Percentiles rank a stretch among this genome's conserved stretches.
phyloP scores from a whole-genome alignment of 2,797 vertebrate genomes.

The Chloroceryle amazona region DNA sequence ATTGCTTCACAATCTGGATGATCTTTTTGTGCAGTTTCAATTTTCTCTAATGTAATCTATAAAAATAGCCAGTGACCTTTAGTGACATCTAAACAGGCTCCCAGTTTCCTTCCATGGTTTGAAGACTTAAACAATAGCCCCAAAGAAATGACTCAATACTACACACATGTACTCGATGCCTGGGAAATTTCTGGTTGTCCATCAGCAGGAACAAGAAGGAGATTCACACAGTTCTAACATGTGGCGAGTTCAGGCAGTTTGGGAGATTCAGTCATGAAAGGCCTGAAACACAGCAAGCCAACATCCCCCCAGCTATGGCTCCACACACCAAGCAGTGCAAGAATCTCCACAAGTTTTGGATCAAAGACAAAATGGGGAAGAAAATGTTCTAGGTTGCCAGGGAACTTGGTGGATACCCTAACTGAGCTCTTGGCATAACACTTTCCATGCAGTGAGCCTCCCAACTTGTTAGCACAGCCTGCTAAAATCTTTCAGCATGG shows the following conservation, averaged over 20 bases:
- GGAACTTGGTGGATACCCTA: background rate
- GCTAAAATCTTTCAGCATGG: background rate
- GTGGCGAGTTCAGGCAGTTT: background rate
- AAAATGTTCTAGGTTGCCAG: background rate
- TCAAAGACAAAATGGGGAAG: background rate
- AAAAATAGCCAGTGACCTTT: conserved; percentile 63
- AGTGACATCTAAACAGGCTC: conserved; percentile 26
- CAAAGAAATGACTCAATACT: conserved; percentile 36
- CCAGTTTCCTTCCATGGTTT: conserved; percentile 44
- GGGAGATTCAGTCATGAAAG: background rate
- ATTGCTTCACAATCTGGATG: background rate
- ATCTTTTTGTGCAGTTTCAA: background rate
- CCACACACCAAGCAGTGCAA: background rate
- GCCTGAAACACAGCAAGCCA: background rate
- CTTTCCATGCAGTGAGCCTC: background rate
- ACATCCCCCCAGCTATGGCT: background rate
- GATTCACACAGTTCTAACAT: background rate
- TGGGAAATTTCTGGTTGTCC: conserved; percentile 3
- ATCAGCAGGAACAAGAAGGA: background rate
- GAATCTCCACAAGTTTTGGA: background rate
- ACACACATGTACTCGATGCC: background rate
- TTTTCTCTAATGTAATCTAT: conserved; percentile 15
- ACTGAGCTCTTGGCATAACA: fast-evolving
- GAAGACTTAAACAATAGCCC: conserved; percentile 60
- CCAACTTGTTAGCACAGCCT: background rate